Base-by-base conservation (phyloP, 2,888 invertebrate species). In the Macrophya annulata region DNA sequence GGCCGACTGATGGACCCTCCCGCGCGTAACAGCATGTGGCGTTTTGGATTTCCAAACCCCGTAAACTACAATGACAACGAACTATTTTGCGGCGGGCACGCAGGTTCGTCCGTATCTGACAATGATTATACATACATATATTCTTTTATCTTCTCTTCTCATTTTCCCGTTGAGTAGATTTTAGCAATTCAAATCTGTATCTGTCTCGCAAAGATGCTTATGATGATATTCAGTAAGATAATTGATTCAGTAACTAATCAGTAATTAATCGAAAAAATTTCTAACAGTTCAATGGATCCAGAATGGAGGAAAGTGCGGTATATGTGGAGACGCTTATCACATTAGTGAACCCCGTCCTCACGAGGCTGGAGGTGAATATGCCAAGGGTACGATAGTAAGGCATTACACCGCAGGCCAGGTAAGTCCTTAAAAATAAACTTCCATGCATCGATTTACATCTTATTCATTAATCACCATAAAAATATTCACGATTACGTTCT, bases 21-120 rank as follows among this genome's bases (percentile, higher is more conserved):
- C 3, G 97, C 98, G 0, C 95, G 99, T 86, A 98, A 98, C 94
- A 97, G 97, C 79, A 98, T 98, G 98, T 99, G 99, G 99, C 95
- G 99, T 86, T 97, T 97, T 91, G 99, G 99, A 0, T 99, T 97
- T 94, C 97, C 97, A n/a, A 98, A 97, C 94, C 98, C 98, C 1
- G 97, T 98, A 86, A 98, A 99, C 94, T 99, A 98, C 93, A 98
- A 98, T 90, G 98, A 99, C 93, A 98, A 98, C 91, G 98, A 98
- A 94, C 95, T 98, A 21, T 98, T 97, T 94, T 99, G 99, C 92
- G 98, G 98, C 40, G 98, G 98, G 82, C 97, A 97, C 92, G 96
- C 97, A 93, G 97, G 97, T 97, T 89, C 83, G 91, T 91, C 65
- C 31, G 40, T 31, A 37, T n/a, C 31, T 17, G 9, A 74, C 31